Evolutionary conservation across 2,888 invertebrate species (phyloP), one percentile per base, ranked within the genome.

Genomic region (Antitype chi): DNA sequence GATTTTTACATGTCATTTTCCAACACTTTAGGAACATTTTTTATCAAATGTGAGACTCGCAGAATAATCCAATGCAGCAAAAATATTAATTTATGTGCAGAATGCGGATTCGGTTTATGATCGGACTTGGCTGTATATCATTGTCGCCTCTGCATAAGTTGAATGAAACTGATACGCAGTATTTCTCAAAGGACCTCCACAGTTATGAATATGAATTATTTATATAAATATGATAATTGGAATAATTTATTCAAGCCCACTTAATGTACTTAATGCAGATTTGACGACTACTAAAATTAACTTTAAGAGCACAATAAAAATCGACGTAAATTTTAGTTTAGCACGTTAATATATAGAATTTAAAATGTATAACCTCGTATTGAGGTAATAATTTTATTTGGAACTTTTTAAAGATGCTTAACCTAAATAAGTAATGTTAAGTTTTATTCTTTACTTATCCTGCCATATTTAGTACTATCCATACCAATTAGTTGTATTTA

Each of bases 111-210:
- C 38, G n/a, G 25, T 64, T 67, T 70, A 67, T 70, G 62, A 74
- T 62, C 52, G 57, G 68, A 75, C 71, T 70, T 72, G 76, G 79
- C 69, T 78, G 85, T 68, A 73, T 80, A 73, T 82, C 64, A 82
- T 62, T 82, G 76, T 76, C 68, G 64, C 75, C 76, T 74, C 70
- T 76, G 76, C 76, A 76, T 76, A 80, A 66, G 62, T 68, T 80
- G 69, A 85, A 85, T 80, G 84, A 80, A 83, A 85, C 74, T 60
- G 82, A 72, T 85, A 82, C 80, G 70, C 69, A 82, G 68, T 85
- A 80, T 72, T 74, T 73, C 84, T 85, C 85, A 60, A 66, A 82
- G 83, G 85, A 85, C 85, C 75, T 74, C 62, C 69, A 73, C 70
- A 68, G 82, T 79, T 78, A 82, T 70, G 71, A 78, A 62, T 74